Evolutionary conservation across 2,888 invertebrate species (phyloP), one percentile per base, ranked within the genome.

Genomic region (Scelioninae gen. 1): DNA sequence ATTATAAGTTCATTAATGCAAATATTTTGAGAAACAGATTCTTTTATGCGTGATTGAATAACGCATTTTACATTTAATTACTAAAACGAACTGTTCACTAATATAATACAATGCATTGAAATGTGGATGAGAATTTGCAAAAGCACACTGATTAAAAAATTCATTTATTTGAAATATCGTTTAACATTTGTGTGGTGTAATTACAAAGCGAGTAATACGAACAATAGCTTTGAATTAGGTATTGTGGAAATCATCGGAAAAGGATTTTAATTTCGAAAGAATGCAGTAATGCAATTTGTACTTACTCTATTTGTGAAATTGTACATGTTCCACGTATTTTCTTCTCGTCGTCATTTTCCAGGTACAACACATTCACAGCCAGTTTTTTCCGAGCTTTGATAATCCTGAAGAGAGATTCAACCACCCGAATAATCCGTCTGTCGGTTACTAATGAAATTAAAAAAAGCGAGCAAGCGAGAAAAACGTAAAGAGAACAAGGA

Each of bases 391-490:
- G 88, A 87, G 89, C 88, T 89, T 88, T 88, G 86, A 82, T 91
- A 91, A 91, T 91, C 90, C 90, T 86, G 84, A 85, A 88, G 87
- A 87, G 89, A 85, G 88, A 89, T 88, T 86, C 87, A 85, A 69
- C 84, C 84, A 84, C 71, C 85, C 86, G 88, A 84, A 88, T 90
- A 91, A 91, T 91, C 91, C 90, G 88, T 63, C 89, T 90, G 89
- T 89, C 89, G 89, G 89, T 90, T 89, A 88, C 89, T 91, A 91
- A 91, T 91, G 91, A 91, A 91, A 91, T 90, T 89, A 85, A 88
- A 90, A 90, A 90, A 89, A 87, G 82, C 77, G 82, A 83, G 71
- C 65, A 47, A 77, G 81, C 80, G 75, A 77, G 78, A 85, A 68
- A 69, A 40, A 34, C 68, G 72, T 58, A 78, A 47, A 71, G 80